phyloP scores from a whole-genome alignment of 2,888 invertebrate species.

The Mesorhabditis sp. region DNA sequence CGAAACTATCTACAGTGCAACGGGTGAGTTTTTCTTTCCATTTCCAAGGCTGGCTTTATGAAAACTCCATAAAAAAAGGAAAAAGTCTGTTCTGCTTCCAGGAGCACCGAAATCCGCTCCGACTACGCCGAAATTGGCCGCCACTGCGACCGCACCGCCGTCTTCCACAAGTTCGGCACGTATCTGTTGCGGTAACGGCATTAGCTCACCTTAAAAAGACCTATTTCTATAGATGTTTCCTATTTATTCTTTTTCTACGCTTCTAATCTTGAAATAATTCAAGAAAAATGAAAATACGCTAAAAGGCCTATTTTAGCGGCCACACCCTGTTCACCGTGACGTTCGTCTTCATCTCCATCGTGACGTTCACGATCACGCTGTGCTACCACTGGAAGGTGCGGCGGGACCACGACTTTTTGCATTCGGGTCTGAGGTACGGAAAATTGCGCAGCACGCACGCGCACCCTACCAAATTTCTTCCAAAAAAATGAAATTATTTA shows the following conservation, averaged over 20 bases:
- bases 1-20: slow-evolving; percentile 23
- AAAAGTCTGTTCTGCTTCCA: background rate
- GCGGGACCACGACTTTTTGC: slow-evolving; percentile 47
- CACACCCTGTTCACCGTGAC: slow-evolving; percentile 54
- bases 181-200: no score
- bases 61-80: slow-evolving; percentile 7
- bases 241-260: no score
- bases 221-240: no score
- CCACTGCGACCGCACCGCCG: slow-evolving; percentile 48
- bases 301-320: slow-evolving; percentile 22
- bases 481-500: no score
- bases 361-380: slow-evolving; percentile 51
- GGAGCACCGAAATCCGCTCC: slow-evolving; percentile 30
- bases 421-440: slow-evolving; percentile 29
- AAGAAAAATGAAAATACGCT: background rate
- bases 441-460: no score
- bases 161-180: slow-evolving; percentile 49
- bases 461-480: no score
- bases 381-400: slow-evolving; percentile 50
- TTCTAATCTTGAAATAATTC: no score
- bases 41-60: background rate
- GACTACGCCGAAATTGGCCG: slow-evolving; percentile 48
- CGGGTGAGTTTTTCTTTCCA: slow-evolving; percentile 15
- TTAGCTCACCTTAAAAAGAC: no score
- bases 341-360: slow-evolving; percentile 47